Percentiles rank a stretch among this genome's conserved stretches.
These are phyloP conservation scores for Pseudoips prasinana DNA, from an alignment of 2,888 invertebrate species.

Conservation along the genomic window DNA sequence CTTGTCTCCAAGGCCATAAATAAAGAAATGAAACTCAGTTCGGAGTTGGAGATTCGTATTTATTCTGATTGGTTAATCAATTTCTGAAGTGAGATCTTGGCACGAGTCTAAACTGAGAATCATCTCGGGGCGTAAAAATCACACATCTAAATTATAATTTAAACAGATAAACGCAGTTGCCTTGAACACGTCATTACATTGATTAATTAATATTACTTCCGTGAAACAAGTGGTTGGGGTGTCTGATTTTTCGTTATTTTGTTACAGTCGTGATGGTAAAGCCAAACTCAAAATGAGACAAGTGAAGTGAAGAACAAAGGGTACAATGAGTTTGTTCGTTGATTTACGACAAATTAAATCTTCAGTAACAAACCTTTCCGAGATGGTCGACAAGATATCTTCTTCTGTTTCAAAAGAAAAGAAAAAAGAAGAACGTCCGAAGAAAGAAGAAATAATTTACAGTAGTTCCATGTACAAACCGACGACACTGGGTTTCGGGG, in stretches of 20 bases:
- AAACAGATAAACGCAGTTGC: too few relatives aligned
- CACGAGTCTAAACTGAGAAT: too few relatives aligned
- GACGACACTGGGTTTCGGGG: constrained; percentile 67
- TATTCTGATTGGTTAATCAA: too few relatives aligned
- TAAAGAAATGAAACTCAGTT: too few relatives aligned
- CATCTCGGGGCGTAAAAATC: too few relatives aligned
- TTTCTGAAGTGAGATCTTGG: too few relatives aligned
- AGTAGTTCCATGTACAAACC: constrained; percentile 67
- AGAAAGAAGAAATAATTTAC: constrained; percentile 52
- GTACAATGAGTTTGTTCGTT: constrained; percentile 74
- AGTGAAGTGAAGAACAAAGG: constrained; percentile 2
- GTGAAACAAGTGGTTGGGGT: not conserved
- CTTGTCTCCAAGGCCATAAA: too few relatives aligned
- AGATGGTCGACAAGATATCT: constrained; percentile 76
- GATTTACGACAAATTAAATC: constrained; percentile 75
- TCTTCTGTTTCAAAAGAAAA: constrained; percentile 54
- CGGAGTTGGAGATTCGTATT: too few relatives aligned
- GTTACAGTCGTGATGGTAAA: constrained; percentile 22
- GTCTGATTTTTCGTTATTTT: constrained; percentile 11
- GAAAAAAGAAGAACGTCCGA: constrained; percentile 43
- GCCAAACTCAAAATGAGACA: constrained; percentile 29
- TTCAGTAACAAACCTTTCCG: constrained; percentile 72
- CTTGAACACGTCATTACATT: too few relatives aligned
- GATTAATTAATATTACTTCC: too few relatives aligned
- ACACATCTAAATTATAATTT: too few relatives aligned